Conservation (phyloP, 2,797 vertebrate species). For the Acrocephalus scirpaceus region DNA sequence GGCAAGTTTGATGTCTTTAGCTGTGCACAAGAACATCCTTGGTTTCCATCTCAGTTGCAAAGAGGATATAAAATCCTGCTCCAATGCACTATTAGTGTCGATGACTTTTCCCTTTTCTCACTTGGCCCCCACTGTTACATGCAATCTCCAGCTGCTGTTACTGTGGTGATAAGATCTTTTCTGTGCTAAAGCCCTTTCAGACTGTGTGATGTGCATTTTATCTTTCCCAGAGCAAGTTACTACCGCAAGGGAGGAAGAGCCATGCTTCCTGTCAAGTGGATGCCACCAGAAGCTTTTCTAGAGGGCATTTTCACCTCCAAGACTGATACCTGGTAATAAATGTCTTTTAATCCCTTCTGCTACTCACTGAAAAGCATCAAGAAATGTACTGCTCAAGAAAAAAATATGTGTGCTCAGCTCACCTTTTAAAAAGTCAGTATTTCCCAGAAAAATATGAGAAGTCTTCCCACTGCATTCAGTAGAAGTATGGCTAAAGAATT, state of each 20-base stretch:
- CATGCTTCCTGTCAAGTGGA: slow-evolving; percentile 94
- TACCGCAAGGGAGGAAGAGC: slow-evolving; percentile 89
- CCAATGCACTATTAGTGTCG: not conserved
- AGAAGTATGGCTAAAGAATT: not conserved
- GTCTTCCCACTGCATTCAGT: not conserved
- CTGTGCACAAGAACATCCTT: not conserved
- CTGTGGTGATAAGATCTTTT: not conserved
- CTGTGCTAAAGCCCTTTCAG: not conserved
- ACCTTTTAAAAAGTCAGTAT: not conserved
- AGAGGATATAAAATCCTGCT: not conserved
- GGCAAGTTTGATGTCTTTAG: not conserved
- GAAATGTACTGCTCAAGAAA: not conserved
- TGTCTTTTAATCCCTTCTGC: not conserved
- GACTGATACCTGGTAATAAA: slow-evolving; percentile 90
- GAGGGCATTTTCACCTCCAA: slow-evolving; percentile 95
- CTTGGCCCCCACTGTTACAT: not conserved
- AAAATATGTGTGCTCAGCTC: not conserved
- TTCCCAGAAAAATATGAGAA: not conserved
- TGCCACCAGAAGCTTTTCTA: slow-evolving; percentile 93
- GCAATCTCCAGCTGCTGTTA: not conserved
- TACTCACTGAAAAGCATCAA: not conserved
- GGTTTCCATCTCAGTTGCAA: not conserved
- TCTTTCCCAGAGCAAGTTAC: slow-evolving; percentile 86
- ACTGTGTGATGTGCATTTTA: not conserved
- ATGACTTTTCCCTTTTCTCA: not conserved